Evolutionary conservation across 1,140 invertebrate species (phyloP).

Genomic region (Chelonus insularis): DNA sequence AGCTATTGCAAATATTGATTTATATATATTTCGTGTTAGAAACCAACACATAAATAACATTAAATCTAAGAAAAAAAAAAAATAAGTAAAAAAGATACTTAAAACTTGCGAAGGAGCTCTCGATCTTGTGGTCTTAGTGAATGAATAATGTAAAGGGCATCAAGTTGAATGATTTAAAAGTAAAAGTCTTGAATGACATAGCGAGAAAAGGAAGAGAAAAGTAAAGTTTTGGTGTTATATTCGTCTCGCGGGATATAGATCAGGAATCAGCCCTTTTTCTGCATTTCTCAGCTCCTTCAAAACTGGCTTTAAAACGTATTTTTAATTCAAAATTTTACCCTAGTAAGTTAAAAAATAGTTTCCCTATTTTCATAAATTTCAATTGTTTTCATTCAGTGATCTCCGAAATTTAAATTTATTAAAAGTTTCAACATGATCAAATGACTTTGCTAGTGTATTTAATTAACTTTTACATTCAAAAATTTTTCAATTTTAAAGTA

Average conservation of each 20-base stretch:
- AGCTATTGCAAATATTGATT: not conserved
- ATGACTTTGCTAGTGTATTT: too few relatives aligned
- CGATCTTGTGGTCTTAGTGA: slow-evolving; percentile 41
- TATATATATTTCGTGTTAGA: not conserved
- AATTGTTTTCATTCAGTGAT: too few relatives aligned
- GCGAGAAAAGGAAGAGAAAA: slow-evolving; percentile 19
- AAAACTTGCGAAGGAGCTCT: slow-evolving; percentile 39
- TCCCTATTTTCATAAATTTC: too few relatives aligned
- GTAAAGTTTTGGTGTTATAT: slow-evolving; percentile 45
- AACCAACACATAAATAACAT: not conserved
- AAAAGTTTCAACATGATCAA: too few relatives aligned
- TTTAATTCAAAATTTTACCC: too few relatives aligned
- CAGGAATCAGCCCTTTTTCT: not conserved
- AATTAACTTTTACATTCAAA: too few relatives aligned
- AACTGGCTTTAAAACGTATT: too few relatives aligned
- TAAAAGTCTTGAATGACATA: slow-evolving; percentile 49
- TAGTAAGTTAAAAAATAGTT: too few relatives aligned
- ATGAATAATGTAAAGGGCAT: slow-evolving; percentile 56
- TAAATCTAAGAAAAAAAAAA: not conserved
- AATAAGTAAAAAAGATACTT: slow-evolving; percentile 28
- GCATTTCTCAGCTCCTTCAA: not conserved
- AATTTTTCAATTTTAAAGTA: too few relatives aligned
- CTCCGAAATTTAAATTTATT: too few relatives aligned
- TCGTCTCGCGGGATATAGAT: not conserved
- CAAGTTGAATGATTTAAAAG: slow-evolving; percentile 56